Conservation (phyloP, 2,797 vertebrate species). For the Streptopelia turtur region DNA sequence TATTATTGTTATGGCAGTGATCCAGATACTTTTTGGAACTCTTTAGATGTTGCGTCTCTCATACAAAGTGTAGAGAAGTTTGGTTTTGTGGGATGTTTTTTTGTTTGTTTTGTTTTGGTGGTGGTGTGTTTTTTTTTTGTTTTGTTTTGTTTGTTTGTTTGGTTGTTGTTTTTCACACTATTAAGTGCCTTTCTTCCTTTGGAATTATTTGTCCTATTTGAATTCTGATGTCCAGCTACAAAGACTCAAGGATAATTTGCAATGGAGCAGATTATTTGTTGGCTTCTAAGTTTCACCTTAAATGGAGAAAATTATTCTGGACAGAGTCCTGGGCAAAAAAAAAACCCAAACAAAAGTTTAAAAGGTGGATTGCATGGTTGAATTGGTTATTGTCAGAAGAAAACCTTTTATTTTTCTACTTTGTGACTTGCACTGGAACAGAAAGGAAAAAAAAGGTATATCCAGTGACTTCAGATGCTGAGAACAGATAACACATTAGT, state of each 20-base stretch:
- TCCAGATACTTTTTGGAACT: not conserved
- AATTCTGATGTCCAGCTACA: not conserved
- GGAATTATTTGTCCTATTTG: not conserved
- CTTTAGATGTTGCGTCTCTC: not conserved
- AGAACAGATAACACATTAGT: not conserved
- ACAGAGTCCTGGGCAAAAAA: not conserved
- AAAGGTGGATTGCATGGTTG: not conserved
- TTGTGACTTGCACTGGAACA: not conserved
- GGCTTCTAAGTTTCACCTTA: constrained; percentile 2
- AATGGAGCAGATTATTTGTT: not conserved
- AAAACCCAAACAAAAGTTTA: not conserved
- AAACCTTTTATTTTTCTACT: not conserved
- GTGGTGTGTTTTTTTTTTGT: not conserved
- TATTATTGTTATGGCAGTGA: not conserved
- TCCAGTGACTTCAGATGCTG: not conserved
- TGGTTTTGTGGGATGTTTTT: not conserved
- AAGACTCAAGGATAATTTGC: constrained; percentile 31
- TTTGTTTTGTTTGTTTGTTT: not conserved
- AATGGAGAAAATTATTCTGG: not conserved
- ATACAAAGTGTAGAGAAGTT: not conserved
- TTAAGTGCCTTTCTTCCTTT: not conserved
- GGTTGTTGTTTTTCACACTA: not conserved
- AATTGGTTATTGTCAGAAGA: not conserved
- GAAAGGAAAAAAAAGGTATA: not conserved
- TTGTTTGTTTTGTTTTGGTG: no score